Evolutionary conservation across 1,140 invertebrate species (phyloP).

Genomic region (Sipha flava): DNA sequence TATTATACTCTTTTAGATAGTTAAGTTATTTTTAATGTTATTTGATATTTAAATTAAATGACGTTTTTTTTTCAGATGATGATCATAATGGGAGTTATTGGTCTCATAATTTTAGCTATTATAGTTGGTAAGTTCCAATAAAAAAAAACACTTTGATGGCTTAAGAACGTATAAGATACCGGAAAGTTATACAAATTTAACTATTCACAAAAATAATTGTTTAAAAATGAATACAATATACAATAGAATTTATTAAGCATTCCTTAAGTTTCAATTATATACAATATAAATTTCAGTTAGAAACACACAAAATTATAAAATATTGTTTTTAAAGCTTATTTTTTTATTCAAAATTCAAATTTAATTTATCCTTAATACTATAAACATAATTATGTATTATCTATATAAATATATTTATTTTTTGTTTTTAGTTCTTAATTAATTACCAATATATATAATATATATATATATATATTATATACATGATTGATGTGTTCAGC

Average conservation of each 20-base stretch:
- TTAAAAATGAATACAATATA: constrained; percentile 21
- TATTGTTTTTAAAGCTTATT: constrained; percentile 31
- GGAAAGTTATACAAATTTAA: constrained; percentile 2
- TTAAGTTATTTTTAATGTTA: background rate
- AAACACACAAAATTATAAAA: constrained; percentile 18
- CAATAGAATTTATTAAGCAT: constrained; percentile 24
- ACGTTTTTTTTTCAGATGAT: constrained; percentile 59
- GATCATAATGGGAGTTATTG: constrained; percentile 81
- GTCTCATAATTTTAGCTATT: constrained; percentile 70
- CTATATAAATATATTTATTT: background rate
- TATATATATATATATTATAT: constrained; percentile 8
- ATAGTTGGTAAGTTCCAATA: constrained; percentile 59
- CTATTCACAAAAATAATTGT: constrained; percentile 14
- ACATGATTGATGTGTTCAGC: constrained; percentile 28
- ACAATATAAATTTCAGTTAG: constrained; percentile 14
- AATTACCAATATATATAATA: constrained; percentile 7
- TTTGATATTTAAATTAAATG: background rate
- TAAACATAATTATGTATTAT: constrained; percentile 4
- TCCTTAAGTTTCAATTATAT: constrained; percentile 24
- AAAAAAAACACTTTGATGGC: constrained; percentile 31
- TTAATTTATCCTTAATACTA: constrained; percentile 16
- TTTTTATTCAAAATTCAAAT: constrained; percentile 26
- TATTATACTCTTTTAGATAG: too few species aligned
- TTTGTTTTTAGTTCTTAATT: constrained; percentile 18
- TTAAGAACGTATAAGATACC: constrained; percentile 16